These are phyloP conservation scores for Sylvietta virens DNA, from an alignment of 2,113 vertebrate species.

Conservation along the genomic window DNA sequence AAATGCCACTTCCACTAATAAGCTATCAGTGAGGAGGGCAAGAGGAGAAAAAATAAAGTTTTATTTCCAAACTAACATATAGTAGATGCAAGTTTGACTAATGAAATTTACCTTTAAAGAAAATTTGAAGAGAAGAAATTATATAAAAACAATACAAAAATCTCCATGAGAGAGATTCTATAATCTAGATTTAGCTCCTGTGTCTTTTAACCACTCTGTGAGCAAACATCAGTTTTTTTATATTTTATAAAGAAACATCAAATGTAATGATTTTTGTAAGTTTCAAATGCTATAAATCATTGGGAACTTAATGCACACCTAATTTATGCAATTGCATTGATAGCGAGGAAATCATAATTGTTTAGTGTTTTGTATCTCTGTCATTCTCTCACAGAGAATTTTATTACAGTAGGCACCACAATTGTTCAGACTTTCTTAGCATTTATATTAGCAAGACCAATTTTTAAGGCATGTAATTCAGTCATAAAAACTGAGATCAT, in stretches of 20 bases:
- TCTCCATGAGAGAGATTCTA: slow-evolving; percentile 24
- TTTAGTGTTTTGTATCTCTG: slow-evolving; percentile 22
- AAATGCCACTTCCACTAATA: slow-evolving; percentile 45
- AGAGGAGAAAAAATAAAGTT: background rate
- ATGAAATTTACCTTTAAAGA: slow-evolving; percentile 27
- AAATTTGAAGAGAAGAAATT: slow-evolving; percentile 38
- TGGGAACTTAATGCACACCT: background rate
- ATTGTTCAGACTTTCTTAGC: slow-evolving; percentile 4
- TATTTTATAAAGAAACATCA: slow-evolving; percentile 52
- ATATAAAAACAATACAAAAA: slow-evolving; percentile 41
- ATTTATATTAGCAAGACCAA: background rate
- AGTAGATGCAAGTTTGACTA: background rate
- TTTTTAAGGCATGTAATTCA: slow-evolving; percentile 12
- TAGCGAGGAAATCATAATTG: slow-evolving; percentile 44
- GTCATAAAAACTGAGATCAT: slow-evolving; percentile 4
- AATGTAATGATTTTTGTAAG: slow-evolving; percentile 39
- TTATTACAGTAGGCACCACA: background rate
- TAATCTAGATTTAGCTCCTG: slow-evolving; percentile 30
- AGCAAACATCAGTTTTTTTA: slow-evolving; percentile 46
- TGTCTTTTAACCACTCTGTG: slow-evolving; percentile 37
- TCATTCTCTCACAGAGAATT: background rate
- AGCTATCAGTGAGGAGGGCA: background rate
- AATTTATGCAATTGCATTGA: slow-evolving; percentile 48
- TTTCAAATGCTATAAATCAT: slow-evolving; percentile 64
- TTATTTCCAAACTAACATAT: slow-evolving; percentile 29